Percentiles rank a stretch among this genome's conserved stretches.
Conservation (phyloP, 2,797 vertebrate species). For the Pitangus sulphuratus region DNA sequence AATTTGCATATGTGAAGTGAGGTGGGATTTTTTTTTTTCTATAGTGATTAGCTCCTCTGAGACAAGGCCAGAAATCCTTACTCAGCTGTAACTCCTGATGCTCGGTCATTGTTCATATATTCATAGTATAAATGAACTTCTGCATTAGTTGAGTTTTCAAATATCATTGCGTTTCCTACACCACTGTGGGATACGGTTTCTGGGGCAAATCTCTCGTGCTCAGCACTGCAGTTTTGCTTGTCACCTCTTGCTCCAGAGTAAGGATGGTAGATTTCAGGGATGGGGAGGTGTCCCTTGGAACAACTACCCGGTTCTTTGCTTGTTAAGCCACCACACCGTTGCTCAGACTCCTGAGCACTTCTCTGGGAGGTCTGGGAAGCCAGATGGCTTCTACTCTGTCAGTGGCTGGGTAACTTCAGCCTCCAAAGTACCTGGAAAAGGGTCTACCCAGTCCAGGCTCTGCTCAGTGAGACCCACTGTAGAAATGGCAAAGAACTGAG, state of each 20-base stretch:
- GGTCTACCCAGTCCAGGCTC: background rate
- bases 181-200: background rate
- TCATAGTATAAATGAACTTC: background rate
- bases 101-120: background rate
- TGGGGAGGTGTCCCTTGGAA: background rate
- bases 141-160: background rate
- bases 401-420: background rate
- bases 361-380: background rate
- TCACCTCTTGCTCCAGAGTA: background rate
- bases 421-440: background rate
- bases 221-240: background rate
- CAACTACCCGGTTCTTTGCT: background rate
- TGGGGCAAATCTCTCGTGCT: background rate
- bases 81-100: conserved; percentile 15
- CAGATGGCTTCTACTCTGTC: background rate
- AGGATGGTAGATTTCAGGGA: background rate
- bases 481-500: background rate
- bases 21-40: conserved; percentile 7
- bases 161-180: background rate
- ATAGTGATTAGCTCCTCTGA: background rate
- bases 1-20: conserved; percentile 24
- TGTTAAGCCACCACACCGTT: background rate
- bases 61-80: background rate
- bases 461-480: background rate
- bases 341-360: background rate